Evolutionary conservation across 2,888 invertebrate species (phyloP).

Genomic region (Steinernema scapterisci): DNA sequence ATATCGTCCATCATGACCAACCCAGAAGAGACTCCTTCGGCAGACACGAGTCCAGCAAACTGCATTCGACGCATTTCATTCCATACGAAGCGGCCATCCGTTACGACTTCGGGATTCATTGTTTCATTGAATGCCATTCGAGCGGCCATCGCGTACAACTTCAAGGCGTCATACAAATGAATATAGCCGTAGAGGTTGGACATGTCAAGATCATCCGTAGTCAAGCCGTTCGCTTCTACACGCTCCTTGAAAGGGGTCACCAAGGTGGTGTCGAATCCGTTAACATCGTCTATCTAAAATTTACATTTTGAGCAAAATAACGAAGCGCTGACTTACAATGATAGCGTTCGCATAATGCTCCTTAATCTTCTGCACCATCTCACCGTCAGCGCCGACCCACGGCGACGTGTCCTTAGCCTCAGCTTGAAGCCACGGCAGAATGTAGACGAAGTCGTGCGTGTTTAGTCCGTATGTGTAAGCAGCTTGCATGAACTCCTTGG

Average conservation of each 20-base stretch:
- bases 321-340: slow-evolving; percentile 49
- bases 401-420: slow-evolving; percentile 63
- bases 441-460: slow-evolving; percentile 62
- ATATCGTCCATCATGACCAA: slow-evolving; percentile 65
- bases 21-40: slow-evolving; percentile 58
- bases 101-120: slow-evolving; percentile 49
- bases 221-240: slow-evolving; percentile 58
- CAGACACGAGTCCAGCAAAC: slow-evolving; percentile 58
- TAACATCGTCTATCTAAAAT: slow-evolving; percentile 61
- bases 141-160: slow-evolving; percentile 62
- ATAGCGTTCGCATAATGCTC: slow-evolving; percentile 63
- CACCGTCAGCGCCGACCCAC: slow-evolving; percentile 65
- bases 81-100: slow-evolving; percentile 62
- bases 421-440: slow-evolving; percentile 65
- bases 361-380: slow-evolving; percentile 63
- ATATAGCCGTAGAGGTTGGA: slow-evolving; percentile 66
- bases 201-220: slow-evolving; percentile 60
- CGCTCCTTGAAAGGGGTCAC: slow-evolving; percentile 62
- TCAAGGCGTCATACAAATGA: slow-evolving; percentile 64
- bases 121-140: slow-evolving; percentile 54
- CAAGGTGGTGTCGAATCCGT: slow-evolving; percentile 65
- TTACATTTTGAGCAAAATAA: background rate
- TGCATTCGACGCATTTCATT: slow-evolving; percentile 61
- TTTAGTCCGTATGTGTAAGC: slow-evolving; percentile 52
- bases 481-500: slow-evolving; percentile 65